These are phyloP conservation scores for Drosophila sp. DNA, from an alignment of 1,140 invertebrate species.

Conservation along the genomic window DNA sequence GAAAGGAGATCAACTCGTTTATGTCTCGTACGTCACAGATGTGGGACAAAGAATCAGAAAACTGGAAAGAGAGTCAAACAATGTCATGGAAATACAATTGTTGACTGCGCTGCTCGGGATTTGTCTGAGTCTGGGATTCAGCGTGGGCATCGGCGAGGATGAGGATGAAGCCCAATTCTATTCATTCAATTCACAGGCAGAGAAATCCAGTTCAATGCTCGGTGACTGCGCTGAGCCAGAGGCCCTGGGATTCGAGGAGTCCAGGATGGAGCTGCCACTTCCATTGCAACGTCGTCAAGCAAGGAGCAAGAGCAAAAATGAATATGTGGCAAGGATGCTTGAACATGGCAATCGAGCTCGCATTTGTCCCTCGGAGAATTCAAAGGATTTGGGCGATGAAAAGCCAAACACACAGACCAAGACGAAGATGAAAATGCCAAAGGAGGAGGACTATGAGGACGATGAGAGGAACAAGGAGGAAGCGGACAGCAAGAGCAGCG, in stretches of 20 bases:
- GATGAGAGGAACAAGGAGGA: not conserved
- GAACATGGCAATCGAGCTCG: not conserved
- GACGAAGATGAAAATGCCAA: not conserved
- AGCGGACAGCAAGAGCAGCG: not conserved
- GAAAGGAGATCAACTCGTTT: not conserved
- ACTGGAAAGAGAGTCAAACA: not conserved
- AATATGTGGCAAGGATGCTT: not conserved
- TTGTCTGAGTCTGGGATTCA: not conserved
- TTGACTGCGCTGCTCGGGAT: not conserved
- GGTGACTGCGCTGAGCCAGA: not conserved
- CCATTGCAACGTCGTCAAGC: not conserved
- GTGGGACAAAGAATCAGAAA: not conserved
- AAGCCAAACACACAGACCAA: not conserved
- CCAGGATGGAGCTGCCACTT: not conserved
- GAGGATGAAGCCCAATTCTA: not conserved
- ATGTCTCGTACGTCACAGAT: not conserved
- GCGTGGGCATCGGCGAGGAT: not conserved
- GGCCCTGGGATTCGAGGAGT: not conserved
- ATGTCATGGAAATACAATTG: conserved; percentile 15
- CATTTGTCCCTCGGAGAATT: not conserved
- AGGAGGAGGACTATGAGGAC: conserved; percentile 7
- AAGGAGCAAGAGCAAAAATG: not conserved
- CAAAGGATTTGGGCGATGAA: not conserved
- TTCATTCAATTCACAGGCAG: not conserved
- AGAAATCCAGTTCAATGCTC: not conserved